These are phyloP conservation scores for Yoshiicerus persimilis DNA, from an alignment of 1,140 invertebrate genomes.

Conservation along the genomic window DNA sequence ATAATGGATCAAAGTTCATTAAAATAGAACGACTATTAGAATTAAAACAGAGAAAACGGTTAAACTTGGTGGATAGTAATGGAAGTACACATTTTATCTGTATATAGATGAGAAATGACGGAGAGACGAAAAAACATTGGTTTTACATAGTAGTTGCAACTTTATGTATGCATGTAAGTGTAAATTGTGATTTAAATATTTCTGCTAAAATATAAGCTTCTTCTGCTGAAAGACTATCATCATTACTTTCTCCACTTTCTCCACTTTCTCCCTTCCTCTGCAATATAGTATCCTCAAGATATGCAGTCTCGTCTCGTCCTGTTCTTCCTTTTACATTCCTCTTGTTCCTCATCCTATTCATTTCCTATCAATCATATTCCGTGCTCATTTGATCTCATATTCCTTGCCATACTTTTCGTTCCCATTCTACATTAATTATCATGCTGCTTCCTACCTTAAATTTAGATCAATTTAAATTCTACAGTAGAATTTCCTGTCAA, in stretches of 20 bases:
- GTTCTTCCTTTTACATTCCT: not conserved
- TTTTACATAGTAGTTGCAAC: not conserved
- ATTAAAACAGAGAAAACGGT: not conserved
- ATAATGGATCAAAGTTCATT: no score
- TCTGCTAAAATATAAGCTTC: slow-evolving; percentile 20
- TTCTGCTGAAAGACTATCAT: slow-evolving; percentile 22
- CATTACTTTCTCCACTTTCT: not conserved
- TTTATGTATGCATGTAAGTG: not conserved
- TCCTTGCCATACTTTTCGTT: not conserved
- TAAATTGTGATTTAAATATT: not conserved
- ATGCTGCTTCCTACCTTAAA: not conserved
- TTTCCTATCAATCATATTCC: not conserved
- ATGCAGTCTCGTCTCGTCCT: not conserved
- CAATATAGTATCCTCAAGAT: not conserved
- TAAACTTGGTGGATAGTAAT: not conserved
- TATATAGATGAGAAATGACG: not conserved
- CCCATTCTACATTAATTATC: not conserved
- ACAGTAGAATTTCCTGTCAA: not conserved
- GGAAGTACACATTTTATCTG: not conserved
- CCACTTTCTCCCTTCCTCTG: not conserved
- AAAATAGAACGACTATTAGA: no score
- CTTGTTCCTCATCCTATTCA: not conserved
- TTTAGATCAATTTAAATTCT: not conserved
- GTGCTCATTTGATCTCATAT: not conserved
- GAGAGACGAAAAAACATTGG: not conserved